Percentiles rank a stretch among this genome's conserved stretches.
These are phyloP conservation scores for Alauda arvensis DNA, from an alignment of 2,797 vertebrate genomes.

Conservation along the genomic window DNA sequence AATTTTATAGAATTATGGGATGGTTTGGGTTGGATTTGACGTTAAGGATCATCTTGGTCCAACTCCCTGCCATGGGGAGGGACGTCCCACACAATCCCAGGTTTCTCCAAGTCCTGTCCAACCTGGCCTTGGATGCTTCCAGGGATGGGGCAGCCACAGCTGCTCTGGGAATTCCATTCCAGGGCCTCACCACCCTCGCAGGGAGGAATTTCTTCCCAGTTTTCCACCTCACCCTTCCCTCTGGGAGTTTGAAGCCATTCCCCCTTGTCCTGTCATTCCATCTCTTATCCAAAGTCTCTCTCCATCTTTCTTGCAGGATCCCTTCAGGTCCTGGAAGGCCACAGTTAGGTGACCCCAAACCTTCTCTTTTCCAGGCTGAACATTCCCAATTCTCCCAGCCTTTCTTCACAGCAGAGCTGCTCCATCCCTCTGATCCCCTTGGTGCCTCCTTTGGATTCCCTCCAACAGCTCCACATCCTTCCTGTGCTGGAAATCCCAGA, in stretches of 20 bases:
- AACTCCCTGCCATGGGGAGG: background rate
- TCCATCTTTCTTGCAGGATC: background rate
- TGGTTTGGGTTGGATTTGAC: background rate
- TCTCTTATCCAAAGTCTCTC: background rate
- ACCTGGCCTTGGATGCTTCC: accelerated
- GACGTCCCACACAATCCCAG: accelerated
- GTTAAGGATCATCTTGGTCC: background rate
- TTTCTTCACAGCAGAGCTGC: background rate
- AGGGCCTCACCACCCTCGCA: accelerated
- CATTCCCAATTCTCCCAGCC: background rate
- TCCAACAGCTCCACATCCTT: background rate
- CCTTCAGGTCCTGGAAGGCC: background rate
- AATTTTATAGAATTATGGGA: background rate
- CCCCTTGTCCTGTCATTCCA: background rate
- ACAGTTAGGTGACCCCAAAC: accelerated
- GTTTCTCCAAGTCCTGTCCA: accelerated
- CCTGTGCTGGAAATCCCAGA: background rate
- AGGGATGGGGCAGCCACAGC: background rate
- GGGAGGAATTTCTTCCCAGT: background rate
- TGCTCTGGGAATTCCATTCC: accelerated
- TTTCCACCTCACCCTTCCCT: background rate
- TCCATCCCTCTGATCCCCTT: background rate
- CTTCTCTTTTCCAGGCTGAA: background rate
- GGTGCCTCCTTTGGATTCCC: background rate
- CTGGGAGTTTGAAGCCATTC: background rate